Evolutionary conservation across 2,888 invertebrate species (phyloP).

Genomic region (Gryllus longicercus): DNA sequence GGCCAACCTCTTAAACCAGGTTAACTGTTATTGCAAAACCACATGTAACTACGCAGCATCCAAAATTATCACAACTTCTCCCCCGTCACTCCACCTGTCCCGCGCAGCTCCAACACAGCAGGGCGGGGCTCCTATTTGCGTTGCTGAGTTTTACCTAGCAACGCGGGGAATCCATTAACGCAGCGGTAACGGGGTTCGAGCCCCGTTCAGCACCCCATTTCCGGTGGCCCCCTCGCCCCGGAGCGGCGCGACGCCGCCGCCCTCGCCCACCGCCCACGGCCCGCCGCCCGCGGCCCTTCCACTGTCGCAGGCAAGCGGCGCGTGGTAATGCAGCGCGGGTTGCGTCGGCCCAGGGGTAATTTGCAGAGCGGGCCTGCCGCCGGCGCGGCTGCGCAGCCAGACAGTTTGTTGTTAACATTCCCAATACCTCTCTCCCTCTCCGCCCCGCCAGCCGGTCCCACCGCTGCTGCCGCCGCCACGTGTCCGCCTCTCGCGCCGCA

Average conservation of each 20-base stretch:
- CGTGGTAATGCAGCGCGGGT: constrained; percentile 7
- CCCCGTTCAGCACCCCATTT: neutral
- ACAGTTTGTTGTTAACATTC: constrained; percentile 17
- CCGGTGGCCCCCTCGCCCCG: neutral
- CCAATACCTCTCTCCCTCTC: neutral
- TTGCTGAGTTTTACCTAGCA: neutral
- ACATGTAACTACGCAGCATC: too few species aligned
- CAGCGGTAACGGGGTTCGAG: neutral
- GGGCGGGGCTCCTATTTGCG: neutral
- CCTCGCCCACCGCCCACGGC: neutral
- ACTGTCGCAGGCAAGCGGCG: neutral
- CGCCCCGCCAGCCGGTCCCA: too few species aligned
- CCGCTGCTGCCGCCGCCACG: neutral
- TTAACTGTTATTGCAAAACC: too few species aligned
- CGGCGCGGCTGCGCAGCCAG: neutral
- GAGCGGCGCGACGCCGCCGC: neutral
- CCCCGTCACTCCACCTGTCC: too few species aligned
- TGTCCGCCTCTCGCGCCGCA: neutral
- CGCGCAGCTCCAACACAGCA: too few species aligned
- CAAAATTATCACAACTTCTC: too few species aligned
- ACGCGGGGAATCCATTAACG: neutral
- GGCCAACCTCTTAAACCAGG: too few species aligned
- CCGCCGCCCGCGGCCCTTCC: neutral
- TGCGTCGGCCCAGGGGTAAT: constrained; percentile 10
- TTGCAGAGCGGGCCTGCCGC: neutral